Evolutionary conservation across 2,797 vertebrate genomes (phyloP).

Genomic region (Tangara arthus): DNA sequence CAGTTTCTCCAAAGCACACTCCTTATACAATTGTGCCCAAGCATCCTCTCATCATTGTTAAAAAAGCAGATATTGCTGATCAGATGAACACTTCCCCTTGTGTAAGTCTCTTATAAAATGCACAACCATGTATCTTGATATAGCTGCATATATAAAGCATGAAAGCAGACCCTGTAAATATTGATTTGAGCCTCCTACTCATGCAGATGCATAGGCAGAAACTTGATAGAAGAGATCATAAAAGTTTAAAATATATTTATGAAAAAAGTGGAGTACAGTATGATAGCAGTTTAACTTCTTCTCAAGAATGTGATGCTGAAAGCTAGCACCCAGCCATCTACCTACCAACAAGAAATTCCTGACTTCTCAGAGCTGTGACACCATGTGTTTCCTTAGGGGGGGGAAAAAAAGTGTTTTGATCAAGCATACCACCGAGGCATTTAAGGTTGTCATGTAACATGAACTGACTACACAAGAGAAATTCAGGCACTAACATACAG

Average conservation of each 20-base stretch:
- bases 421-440: background rate
- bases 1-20: background rate
- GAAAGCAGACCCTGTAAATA: background rate
- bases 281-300: background rate
- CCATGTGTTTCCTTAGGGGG: background rate
- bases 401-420: fast-evolving
- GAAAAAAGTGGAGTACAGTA: background rate
- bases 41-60: background rate
- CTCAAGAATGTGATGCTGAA: background rate
- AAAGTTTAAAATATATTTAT: background rate
- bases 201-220: background rate
- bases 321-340: background rate
- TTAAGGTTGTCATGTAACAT: background rate
- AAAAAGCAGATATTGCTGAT: background rate
- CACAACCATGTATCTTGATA: background rate
- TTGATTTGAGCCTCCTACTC: background rate
- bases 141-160: background rate
- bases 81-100: background rate
- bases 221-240: background rate
- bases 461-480: background rate
- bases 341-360: background rate
- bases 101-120: background rate
- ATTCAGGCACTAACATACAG: background rate
- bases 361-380: background rate
- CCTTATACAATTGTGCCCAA: background rate